Evolutionary conservation across 2,113 vertebrate species (phyloP).

Genomic region (Coracopsis vasa): DNA sequence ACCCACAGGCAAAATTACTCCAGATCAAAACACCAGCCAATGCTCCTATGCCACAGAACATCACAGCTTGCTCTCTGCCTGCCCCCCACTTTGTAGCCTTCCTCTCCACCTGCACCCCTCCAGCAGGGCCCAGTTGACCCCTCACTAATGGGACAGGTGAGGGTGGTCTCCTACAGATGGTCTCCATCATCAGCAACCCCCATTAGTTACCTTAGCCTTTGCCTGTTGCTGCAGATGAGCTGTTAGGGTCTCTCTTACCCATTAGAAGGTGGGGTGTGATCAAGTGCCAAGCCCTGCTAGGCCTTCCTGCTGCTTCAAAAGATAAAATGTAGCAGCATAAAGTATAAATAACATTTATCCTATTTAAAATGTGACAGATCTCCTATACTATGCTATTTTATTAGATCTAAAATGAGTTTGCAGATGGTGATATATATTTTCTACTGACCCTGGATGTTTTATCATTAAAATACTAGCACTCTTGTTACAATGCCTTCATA

Average conservation of each 20-base stretch:
- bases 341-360: slow-evolving; percentile 33
- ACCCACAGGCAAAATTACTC: accelerated
- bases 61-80: accelerated
- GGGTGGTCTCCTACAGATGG: neutral
- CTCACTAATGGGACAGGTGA: neutral
- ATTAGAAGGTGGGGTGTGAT: neutral
- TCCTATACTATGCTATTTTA: neutral
- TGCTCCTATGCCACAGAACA: accelerated
- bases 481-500: neutral
- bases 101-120: neutral
- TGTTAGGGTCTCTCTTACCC: neutral
- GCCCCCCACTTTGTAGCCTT: neutral
- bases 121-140: neutral
- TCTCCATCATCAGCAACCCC: neutral
- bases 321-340: neutral
- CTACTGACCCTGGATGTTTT: slow-evolving; percentile 1
- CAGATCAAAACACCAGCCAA: accelerated
- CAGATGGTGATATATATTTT: slow-evolving; percentile 4
- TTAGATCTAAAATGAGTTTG: neutral
- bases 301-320: neutral
- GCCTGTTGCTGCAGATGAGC: neutral
- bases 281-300: neutral
- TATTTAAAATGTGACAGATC: slow-evolving; percentile 8
- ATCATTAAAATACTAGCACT: slow-evolving; percentile 6
- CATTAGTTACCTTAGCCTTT: neutral